Evolutionary conservation across 2,113 vertebrate genomes (phyloP).

Genomic region (Burhinus bistriatus): DNA sequence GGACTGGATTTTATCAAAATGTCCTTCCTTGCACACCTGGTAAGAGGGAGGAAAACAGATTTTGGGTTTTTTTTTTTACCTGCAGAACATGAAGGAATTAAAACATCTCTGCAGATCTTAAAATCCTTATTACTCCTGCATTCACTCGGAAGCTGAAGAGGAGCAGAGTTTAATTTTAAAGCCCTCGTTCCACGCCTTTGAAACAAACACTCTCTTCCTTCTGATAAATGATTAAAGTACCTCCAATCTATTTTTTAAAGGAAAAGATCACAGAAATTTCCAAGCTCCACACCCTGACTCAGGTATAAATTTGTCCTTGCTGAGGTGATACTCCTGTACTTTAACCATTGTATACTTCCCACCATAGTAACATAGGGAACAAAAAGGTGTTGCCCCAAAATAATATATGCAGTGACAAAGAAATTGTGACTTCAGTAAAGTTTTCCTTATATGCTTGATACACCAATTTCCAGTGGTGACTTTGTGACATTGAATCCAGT

Average conservation of each 20-base stretch:
- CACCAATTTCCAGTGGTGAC: constrained; percentile 15
- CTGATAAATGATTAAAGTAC: constrained; percentile 52
- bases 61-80: background rate
- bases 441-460: constrained; percentile 27
- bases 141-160: background rate
- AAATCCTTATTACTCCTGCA: constrained; percentile 12
- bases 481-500: constrained; percentile 37
- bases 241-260: constrained; percentile 39
- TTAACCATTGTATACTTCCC: background rate
- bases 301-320: background rate
- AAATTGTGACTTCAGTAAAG: constrained; percentile 40
- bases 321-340: background rate
- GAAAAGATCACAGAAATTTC: constrained; percentile 30
- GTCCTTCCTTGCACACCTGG: background rate
- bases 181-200: constrained; percentile 4
- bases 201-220: constrained; percentile 24
- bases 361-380: background rate
- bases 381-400: background rate
- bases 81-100: background rate
- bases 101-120: constrained; percentile 18
- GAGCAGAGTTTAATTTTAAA: constrained; percentile 43
- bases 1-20: constrained; percentile 6
- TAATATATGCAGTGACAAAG: constrained; percentile 21
- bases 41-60: background rate
- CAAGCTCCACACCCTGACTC: background rate